phyloP scores from a whole-genome alignment of 1,140 invertebrate genomes.

The Pararge aegeria region DNA sequence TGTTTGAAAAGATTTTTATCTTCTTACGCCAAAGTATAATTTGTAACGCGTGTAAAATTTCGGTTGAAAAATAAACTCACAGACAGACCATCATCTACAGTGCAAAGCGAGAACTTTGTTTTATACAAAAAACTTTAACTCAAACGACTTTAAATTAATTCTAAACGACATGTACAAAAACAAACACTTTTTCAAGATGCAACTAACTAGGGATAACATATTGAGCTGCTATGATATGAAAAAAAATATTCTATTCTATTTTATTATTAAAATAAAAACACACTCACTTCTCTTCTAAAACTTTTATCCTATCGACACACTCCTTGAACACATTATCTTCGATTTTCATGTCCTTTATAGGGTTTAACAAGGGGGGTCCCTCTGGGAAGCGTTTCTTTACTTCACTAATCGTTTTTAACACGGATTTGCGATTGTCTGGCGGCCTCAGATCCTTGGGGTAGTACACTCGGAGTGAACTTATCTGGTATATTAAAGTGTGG shows the following conservation, averaged over 20 bases:
- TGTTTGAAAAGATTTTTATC: no score
- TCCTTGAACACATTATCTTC: slow-evolving; percentile 90
- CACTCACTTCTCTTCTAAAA: slow-evolving; percentile 86
- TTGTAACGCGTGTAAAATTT: no score
- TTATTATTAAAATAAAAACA: not conserved
- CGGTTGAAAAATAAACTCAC: no score
- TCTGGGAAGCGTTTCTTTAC: slow-evolving; percentile 94
- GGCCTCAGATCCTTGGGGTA: slow-evolving; percentile 94
- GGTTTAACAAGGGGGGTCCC: slow-evolving; percentile 94
- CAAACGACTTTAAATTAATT: no score
- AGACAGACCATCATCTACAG: no score
- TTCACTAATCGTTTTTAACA: slow-evolving; percentile 94
- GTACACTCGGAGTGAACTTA: slow-evolving; percentile 95
- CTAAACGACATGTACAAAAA: no score
- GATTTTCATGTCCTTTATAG: slow-evolving; percentile 98
- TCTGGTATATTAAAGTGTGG: slow-evolving; percentile 90
- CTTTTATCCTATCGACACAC: slow-evolving; percentile 90
- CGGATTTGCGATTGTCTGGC: slow-evolving; percentile 89
- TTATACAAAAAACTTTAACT: no score
- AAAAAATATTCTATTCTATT: not conserved
- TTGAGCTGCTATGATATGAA: no score
- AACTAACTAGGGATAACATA: no score
- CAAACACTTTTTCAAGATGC: no score
- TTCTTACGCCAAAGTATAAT: no score
- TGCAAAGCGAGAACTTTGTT: no score